A percentile compares a stretch with the other conserved stretches of the same genome.
Conservation (phyloP, 2,888 invertebrate genomes). For the Aleiodes leptofemur region DNA sequence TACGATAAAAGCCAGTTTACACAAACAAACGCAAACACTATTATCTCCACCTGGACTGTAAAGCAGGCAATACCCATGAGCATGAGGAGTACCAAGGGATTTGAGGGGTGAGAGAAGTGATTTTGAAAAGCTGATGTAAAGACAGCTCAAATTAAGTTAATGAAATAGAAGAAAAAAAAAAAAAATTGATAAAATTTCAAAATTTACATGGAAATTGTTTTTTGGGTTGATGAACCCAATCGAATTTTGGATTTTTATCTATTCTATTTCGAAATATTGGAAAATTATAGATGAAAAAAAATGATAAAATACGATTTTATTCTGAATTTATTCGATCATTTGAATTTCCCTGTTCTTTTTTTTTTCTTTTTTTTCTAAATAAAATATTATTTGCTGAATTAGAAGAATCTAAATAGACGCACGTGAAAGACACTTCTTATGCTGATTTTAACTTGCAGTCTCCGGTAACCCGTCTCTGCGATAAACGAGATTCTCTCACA, state of each 20-base stretch:
- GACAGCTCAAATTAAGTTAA: neutral
- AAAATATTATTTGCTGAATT: constrained; percentile 15
- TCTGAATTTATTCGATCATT: no score
- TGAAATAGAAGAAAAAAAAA: neutral
- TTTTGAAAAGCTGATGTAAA: constrained; percentile 15
- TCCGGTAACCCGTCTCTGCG: constrained; percentile 13
- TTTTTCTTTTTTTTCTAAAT: no score
- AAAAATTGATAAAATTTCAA: neutral
- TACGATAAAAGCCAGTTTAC: constrained; percentile 61
- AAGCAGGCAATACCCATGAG: constrained; percentile 20
- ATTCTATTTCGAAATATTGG: no score
- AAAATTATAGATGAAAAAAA: no score
- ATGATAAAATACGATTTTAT: no score
- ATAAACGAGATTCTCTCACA: constrained; percentile 24
- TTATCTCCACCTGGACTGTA: constrained; percentile 55
- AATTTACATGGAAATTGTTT: no score
- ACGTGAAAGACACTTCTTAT: neutral
- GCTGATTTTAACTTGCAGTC: constrained; percentile 17
- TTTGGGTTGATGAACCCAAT: no score
- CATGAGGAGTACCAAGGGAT: neutral
- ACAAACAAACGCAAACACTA: constrained; percentile 62
- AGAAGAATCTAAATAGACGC: neutral
- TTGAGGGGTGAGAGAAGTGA: constrained; percentile 22
- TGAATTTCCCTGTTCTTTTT: no score
- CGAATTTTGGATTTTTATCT: no score